Base-by-base conservation (phyloP, 2,113 vertebrate species). In the Panthera leo region DNA sequence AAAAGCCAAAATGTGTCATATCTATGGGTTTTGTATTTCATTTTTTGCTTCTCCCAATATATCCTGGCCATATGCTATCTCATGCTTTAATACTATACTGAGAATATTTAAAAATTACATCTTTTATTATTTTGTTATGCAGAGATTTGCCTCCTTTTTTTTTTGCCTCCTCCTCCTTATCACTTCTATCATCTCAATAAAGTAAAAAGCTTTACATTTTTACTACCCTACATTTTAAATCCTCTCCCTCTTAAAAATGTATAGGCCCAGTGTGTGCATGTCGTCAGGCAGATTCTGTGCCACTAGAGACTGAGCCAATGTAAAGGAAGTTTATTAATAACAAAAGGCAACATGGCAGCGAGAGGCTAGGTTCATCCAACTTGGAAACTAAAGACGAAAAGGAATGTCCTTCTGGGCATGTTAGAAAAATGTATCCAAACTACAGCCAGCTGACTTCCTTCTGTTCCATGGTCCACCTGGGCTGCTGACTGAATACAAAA, bases 331-430 rank as follows among this genome's bases (percentile, higher is more conserved):
- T 86, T 96, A 87, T 88, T 94, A 85, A 94, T 83, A 91, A 75
- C 83, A 97, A 97, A 95, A 91, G 82, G 75, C 53, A 97, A 86
- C 39, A 76, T 84, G 95, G 68, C 45, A 97, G 73, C 23, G 36
- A 96, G 87, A 86, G 19, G 39, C 73, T 95, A 85, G 34, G 70
- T 89, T 95, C 86, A 70, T 86, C n/a, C 90, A 79, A 95, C 45
- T 95, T 97, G 92, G 87, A 97, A 94, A 94, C 75, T 76, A 82
- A 86, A 97, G 42, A 95, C 48, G 70, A 61, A 96, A 98, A 88
- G 39, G 34, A 68, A 58, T 87, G 29, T 71, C 55, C 75, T 94
- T 10, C 5, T 25, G 53, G n/a, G 23, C 42, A 79, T 65, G 48
- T 71, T 96, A 68, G 36, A 48, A 96, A 95, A 97, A 96, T 92